Evolutionary conservation across 1,140 invertebrate genomes (phyloP).

Genomic region (Medauroidea extradentata): DNA sequence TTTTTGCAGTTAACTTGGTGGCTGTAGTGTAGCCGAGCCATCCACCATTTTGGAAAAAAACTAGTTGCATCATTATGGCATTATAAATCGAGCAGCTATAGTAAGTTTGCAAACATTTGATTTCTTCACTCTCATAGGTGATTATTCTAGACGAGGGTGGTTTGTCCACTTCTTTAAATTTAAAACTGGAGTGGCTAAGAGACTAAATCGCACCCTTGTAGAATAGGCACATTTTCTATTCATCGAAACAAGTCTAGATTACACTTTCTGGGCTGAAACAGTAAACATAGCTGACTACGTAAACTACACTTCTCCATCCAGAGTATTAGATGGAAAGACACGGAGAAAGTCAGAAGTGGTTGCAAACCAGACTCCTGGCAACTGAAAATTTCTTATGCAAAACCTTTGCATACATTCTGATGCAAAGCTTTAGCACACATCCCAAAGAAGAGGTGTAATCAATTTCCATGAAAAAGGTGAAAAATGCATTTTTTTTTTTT

Average conservation of each 20-base stretch:
- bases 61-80: too few relatives aligned
- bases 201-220: conserved; percentile 39
- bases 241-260: conserved; percentile 29
- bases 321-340: conserved; percentile 18
- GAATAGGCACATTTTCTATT: conserved; percentile 39
- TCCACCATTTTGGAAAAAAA: too few relatives aligned
- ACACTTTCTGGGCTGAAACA: conserved; percentile 43
- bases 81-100: too few relatives aligned
- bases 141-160: conserved; percentile 33
- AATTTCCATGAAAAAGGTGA: conserved; percentile 22
- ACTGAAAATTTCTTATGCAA: conserved; percentile 29
- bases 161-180: conserved; percentile 42
- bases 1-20: too few relatives aligned
- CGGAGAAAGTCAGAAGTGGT: conserved; percentile 31
- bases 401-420: conserved; percentile 36
- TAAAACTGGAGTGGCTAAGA: conserved; percentile 44
- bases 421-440: conserved; percentile 31
- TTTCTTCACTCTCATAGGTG: conserved; percentile 46
- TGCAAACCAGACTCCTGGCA: conserved; percentile 29
- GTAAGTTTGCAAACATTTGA: too few relatives aligned
- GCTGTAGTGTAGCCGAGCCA: too few relatives aligned
- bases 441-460: conserved; percentile 21
- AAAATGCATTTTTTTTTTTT: conserved; percentile 17
- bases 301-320: conserved; percentile 33
- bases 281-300: conserved; percentile 42